Evolutionary conservation across 1,140 invertebrate genomes (phyloP).

Genomic region (Copidosoma floridanum): DNA sequence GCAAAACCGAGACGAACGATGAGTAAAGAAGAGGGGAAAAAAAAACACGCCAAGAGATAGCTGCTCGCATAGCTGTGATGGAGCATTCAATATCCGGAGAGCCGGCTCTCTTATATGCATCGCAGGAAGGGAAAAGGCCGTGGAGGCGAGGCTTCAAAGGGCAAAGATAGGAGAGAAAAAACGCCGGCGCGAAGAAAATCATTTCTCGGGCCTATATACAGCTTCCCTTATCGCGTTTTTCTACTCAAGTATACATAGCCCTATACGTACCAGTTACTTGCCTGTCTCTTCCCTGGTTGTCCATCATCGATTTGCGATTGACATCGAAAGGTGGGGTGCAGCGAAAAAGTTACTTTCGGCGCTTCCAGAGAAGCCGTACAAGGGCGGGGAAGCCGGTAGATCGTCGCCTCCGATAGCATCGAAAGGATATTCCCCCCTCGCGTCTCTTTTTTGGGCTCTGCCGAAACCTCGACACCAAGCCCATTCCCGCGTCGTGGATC

Average conservation of each 20-base stretch:
- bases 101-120: background rate
- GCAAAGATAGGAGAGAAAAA: too few relatives aligned
- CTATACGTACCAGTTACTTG: too few relatives aligned
- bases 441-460: background rate
- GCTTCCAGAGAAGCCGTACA: background rate
- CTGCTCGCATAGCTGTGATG: background rate
- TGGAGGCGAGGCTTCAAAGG: too few relatives aligned
- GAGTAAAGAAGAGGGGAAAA: background rate
- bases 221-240: too few relatives aligned
- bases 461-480: background rate
- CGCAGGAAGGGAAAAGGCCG: too few relatives aligned
- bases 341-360: too few relatives aligned
- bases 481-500: background rate
- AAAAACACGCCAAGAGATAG: background rate
- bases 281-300: too few relatives aligned
- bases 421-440: conserved; percentile 1
- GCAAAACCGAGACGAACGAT: background rate
- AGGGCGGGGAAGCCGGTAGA: conserved; percentile 22
- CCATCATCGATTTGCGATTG: too few relatives aligned
- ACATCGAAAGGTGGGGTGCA: too few relatives aligned
- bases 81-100: conserved; percentile 24
- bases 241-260: too few relatives aligned
- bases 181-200: too few relatives aligned
- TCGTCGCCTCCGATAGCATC: conserved; percentile 32
- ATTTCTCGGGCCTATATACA: too few relatives aligned